A percentile compares a stretch with the other conserved stretches of the same genome.
Conservation (phyloP, 2,888 invertebrate species). For the Ichneumoninae sp. region DNA sequence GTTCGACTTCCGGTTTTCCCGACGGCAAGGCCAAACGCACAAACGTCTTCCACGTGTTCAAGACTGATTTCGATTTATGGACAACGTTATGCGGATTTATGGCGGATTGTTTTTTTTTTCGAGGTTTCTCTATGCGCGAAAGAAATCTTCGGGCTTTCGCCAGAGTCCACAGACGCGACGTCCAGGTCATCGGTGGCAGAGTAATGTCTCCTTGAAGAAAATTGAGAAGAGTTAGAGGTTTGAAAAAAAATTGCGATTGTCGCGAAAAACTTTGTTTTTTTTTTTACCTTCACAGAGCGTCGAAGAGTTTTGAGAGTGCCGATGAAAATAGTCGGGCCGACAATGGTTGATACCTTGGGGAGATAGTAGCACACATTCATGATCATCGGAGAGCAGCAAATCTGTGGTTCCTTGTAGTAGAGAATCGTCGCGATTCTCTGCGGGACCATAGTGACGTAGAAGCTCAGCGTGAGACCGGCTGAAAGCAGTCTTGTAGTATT, state of each 20-base stretch:
- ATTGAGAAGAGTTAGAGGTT: neutral
- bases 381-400: slow-evolving; percentile 70
- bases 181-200: slow-evolving; percentile 33
- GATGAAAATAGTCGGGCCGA: slow-evolving; percentile 74
- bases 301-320: slow-evolving; percentile 67
- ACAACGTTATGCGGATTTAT: neutral
- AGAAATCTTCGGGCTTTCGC: neutral
- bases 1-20: slow-evolving; percentile 37
- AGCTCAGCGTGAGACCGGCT: slow-evolving; percentile 74
- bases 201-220: slow-evolving; percentile 32
- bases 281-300: slow-evolving; percentile 65
- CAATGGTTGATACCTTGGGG: slow-evolving; percentile 73
- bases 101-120: neutral
- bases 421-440: slow-evolving; percentile 74
- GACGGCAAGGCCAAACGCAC: slow-evolving; percentile 13
- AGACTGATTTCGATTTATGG: slow-evolving; percentile 30
- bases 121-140: neutral
- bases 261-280: neutral
- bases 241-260: neutral
- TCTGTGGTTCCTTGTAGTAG: slow-evolving; percentile 70
- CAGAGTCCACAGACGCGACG: neutral
- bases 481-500: slow-evolving; percentile 37
- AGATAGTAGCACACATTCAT: slow-evolving; percentile 73
- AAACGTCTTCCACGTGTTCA: slow-evolving; percentile 34
- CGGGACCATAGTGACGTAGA: slow-evolving; percentile 75